Percentiles rank a stretch among this genome's conserved stretches.
Evolutionary conservation across 2,888 invertebrate species (phyloP).

Genomic region (Eilema depressum): DNA sequence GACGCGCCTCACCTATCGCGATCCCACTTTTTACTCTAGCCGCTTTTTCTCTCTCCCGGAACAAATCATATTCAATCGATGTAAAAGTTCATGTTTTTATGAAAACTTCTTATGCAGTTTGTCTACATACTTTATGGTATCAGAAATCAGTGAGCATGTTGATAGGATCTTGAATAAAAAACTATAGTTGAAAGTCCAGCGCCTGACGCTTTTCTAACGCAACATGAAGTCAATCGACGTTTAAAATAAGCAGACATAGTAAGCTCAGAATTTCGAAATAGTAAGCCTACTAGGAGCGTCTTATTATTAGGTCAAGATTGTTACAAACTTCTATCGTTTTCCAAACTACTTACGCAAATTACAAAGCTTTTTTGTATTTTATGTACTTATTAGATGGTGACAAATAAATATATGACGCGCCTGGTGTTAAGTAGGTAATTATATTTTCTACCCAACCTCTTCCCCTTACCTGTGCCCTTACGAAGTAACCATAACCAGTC

Average conservation of each 20-base stretch:
- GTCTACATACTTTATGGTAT: background rate
- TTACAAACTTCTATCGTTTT: background rate
- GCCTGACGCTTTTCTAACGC: slow-evolving; percentile 7
- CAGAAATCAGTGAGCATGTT: background rate
- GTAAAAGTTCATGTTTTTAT: slow-evolving; percentile 26
- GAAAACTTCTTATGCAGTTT: background rate
- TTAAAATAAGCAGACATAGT: background rate
- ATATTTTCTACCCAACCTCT: background rate
- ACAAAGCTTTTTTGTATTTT: background rate
- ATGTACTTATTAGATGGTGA: background rate
- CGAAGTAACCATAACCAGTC: background rate
- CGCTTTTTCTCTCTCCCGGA: slow-evolving; percentile 42
- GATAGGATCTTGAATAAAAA: background rate
- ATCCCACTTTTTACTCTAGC: slow-evolving; percentile 45
- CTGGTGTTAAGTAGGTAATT: background rate
- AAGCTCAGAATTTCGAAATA: background rate
- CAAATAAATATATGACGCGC: background rate
- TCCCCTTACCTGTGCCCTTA: background rate
- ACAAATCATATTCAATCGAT: slow-evolving; percentile 25
- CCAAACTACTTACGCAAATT: background rate
- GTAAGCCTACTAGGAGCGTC: background rate
- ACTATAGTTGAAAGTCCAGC: background rate
- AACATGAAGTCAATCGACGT: slow-evolving; percentile 9
- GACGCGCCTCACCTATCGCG: slow-evolving; percentile 53
- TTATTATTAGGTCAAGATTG: background rate